Base-by-base conservation (phyloP, 2,797 vertebrate genomes). In the Macropus fuliginosus region DNA sequence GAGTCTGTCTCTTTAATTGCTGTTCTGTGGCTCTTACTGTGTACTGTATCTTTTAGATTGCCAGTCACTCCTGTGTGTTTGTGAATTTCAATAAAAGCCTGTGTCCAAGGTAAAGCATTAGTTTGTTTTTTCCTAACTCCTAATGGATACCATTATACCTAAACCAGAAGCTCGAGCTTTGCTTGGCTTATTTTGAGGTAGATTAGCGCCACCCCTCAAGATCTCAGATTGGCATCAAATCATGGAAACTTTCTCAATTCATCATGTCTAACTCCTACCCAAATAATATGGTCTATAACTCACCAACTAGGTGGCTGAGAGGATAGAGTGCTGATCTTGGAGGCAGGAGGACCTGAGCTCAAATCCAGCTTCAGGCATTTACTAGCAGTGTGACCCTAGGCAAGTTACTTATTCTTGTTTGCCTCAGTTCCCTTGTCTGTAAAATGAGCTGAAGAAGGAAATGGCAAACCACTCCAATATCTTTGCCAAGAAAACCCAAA, bases 31-130 rank as follows among this genome's bases (percentile, higher is more conserved):
- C 29, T 59, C 28, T 59, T 18, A 29, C 11, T 56, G 0, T 90
- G 21, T 56, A 90, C 54, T 94, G 21, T 91, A 93, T 55, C 54
- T 93, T 93, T 62, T 93, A 50, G 87, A 56, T 81, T 54, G 91
- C 93, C 9, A 54, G n/a, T 95, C 87, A 74, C 90, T 56, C 40
- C 66, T 93, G 1, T 74, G 91, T 81, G n/a, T 93, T 97, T 59
- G 6, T 91, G 93, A 91, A 59, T 59, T 29, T 59, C 28, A 97
- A 97, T 97, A 97, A 97, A 96, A 93, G n/a, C 21, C 90, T 96
- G 27, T 97, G 96, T 96, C 54, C 94, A 66, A 96, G 94, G 91
- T 56, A 55, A 90, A n/a, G 92, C 31, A 56, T 27, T 93, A 91
- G 34, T 66, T 21, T 94, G 87, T 55, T 54, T 94, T 94, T 90